Conservation (phyloP, 2,113 vertebrate genomes). For the Nettapus auritus region DNA sequence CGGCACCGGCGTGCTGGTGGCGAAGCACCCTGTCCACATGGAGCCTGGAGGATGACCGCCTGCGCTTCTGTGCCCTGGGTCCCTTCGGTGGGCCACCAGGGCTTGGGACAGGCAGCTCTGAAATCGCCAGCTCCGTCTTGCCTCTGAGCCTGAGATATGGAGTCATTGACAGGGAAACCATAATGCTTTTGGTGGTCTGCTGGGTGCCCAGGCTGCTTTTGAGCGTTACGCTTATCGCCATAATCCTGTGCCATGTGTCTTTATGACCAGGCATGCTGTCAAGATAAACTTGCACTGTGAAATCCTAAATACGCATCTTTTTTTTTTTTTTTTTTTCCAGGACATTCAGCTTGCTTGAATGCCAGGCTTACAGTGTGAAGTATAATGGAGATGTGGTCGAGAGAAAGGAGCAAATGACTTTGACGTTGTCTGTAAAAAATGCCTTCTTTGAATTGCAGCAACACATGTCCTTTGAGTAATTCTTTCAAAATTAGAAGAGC, state of each 20-base stretch:
- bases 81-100: no score
- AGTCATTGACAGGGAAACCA: background rate
- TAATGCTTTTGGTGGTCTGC: background rate
- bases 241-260: background rate
- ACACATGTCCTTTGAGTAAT: background rate
- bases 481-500: background rate
- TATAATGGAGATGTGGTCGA: background rate
- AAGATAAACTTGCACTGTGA: background rate
- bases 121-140: background rate
- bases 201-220: background rate
- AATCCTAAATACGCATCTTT: background rate
- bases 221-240: background rate
- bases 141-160: background rate
- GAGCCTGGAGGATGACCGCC: background rate
- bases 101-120: background rate
- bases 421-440: background rate
- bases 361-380: background rate
- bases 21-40: background rate
- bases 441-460: background rate
- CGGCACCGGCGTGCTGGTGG: background rate
- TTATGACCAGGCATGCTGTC: background rate
- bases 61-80: background rate
- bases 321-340: background rate
- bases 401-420: background rate
- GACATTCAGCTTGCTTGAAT: background rate